Conservation (phyloP, 2,888 invertebrate genomes). For the Leuctra nigra region DNA sequence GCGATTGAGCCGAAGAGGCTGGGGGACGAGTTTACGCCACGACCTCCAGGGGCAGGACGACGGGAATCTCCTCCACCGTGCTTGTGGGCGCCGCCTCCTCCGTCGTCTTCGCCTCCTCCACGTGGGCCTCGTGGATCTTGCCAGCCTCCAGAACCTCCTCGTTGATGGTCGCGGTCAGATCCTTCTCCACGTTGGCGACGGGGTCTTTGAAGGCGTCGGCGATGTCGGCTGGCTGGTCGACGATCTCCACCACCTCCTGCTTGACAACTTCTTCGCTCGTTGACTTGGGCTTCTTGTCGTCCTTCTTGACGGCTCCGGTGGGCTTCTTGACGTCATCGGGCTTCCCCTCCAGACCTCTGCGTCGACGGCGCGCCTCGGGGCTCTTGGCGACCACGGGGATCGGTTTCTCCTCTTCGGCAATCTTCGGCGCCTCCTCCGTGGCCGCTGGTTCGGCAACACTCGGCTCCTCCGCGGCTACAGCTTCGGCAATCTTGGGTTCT, state of each 20-base stretch:
- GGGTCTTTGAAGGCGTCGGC: neutral
- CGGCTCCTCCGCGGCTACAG: conserved; percentile 25
- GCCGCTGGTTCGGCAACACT: too few species aligned
- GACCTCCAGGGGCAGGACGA: neutral
- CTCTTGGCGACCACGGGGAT: conserved; percentile 4
- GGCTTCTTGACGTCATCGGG: conserved; percentile 36
- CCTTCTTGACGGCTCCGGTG: conserved; percentile 38
- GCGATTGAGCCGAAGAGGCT: conserved; percentile 5
- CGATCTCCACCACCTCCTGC: neutral
- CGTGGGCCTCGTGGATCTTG: neutral
- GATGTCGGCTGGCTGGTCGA: neutral
- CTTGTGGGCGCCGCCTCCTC: neutral
- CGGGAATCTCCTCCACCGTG: neutral
- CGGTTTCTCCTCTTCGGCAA: conserved; percentile 21
- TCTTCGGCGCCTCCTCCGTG: conserved; percentile 27
- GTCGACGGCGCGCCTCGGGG: neutral
- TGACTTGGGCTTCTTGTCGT: conserved; percentile 29
- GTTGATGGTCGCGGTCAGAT: neutral
- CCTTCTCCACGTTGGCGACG: neutral
- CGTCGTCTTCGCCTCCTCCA: neutral
- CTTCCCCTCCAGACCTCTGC: conserved; percentile 8
- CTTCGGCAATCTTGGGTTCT: conserved; percentile 18
- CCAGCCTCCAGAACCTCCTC: neutral
- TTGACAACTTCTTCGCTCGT: neutral
- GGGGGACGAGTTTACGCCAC: neutral